phyloP scores from a whole-genome alignment of 2,113 vertebrate genomes.

The Candoia aspera region DNA sequence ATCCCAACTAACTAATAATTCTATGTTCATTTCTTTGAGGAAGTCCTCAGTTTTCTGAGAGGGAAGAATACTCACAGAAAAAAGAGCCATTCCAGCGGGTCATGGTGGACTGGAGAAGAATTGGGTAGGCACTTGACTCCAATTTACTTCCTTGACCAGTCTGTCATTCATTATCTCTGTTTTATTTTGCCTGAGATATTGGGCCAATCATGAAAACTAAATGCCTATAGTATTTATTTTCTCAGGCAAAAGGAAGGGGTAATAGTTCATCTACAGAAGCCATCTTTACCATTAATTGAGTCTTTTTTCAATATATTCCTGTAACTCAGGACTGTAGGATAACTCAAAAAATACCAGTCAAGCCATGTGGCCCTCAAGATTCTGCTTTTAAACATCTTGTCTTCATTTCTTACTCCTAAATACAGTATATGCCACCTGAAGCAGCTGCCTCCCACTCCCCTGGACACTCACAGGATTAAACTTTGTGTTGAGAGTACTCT shows the following conservation, averaged over 20 bases:
- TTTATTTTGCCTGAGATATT: too few species aligned
- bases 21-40: not conserved
- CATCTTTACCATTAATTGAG: not conserved
- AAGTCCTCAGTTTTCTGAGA: not conserved
- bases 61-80: not conserved
- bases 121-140: too few species aligned
- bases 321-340: not conserved
- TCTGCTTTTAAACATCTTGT: not conserved
- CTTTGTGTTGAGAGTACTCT: not conserved
- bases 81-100: not conserved
- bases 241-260: too few species aligned
- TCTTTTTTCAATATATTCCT: not conserved
- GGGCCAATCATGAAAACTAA: too few species aligned
- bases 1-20: not conserved
- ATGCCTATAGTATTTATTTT: too few species aligned
- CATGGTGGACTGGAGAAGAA: not conserved
- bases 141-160: too few species aligned
- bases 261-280: too few species aligned
- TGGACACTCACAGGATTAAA: too few species aligned
- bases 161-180: too few species aligned
- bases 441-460: not conserved
- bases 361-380: not conserved
- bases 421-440: not conserved
- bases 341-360: not conserved
- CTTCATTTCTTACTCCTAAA: not conserved